Base-by-base conservation (phyloP, 2,113 vertebrate genomes). In the Laterallus jamaicensis region DNA sequence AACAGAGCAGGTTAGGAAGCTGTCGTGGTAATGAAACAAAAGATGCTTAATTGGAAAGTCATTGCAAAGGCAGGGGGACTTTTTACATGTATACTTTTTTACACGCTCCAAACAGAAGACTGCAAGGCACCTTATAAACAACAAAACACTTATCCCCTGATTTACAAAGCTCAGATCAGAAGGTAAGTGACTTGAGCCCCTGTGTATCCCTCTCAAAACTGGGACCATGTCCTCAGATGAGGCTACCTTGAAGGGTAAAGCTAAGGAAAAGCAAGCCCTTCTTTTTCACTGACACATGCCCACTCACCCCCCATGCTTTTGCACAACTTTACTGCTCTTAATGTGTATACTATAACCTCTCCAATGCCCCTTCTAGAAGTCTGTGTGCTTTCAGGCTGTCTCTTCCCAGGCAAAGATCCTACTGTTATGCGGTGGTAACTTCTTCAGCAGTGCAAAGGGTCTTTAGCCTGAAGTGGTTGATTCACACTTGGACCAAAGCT, bases 1-100 rank as follows among this genome's bases (percentile, higher is more conserved):
- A 75, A 96, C 93, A 97, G 74, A 96, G 94, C 88, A 95, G 67
- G 73, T 52, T 52, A 75, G 73, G 71, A 52, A 94, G 56, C 42
- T 3, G 2, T 26, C 0, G 0, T 55, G 35, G 47, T 63, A 92
- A 75, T 0, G 8, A 89, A 76, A 74, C 62, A 87, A 15, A 78
- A 82, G 19, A 31, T 35, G 26, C 15, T 94, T 84, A 56, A 64
- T 86, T 78, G 16, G 85, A 85, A 97, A 86, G 86, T 71, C 55
- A 60, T 32, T 81, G 74, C 95, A 80, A 77, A 87, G 74, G 85
- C 63, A 91, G 42, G 12, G 35, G 18, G 63, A 86, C 28, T 37
- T 93, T 52, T 55, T 39, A 50, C 62, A 37, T 2, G 12, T 17
- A 22, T 24, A 37, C 20, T 60, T 81, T 70, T 78, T 24, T 21